Evolutionary conservation across 2,888 invertebrate genomes (phyloP).

Genomic region (Podotricha telesiphe): DNA sequence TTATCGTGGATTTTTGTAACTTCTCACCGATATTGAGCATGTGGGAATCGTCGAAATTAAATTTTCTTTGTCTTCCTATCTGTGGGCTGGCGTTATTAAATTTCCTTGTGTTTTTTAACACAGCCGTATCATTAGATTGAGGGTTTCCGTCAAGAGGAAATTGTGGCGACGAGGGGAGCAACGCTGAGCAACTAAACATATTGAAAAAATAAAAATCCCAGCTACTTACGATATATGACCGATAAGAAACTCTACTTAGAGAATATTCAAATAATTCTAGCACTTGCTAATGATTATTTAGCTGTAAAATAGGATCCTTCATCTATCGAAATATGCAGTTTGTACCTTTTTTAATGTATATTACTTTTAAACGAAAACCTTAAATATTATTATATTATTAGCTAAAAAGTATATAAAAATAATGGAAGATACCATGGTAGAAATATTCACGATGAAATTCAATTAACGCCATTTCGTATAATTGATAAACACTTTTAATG

Average conservation of each 20-base stretch:
- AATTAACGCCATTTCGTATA: too few species aligned
- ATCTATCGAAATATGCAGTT: too few species aligned
- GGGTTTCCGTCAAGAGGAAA: constrained; percentile 84
- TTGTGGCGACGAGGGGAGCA: constrained; percentile 80
- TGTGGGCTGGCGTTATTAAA: constrained; percentile 80
- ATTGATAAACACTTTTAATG: too few species aligned
- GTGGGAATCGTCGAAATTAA: constrained; percentile 83
- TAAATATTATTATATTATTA: too few species aligned
- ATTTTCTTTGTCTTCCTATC: constrained; percentile 81
- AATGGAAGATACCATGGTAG: too few species aligned
- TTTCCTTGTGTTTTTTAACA: constrained; percentile 85
- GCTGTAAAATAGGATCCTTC: too few species aligned
- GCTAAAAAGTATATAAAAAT: too few species aligned
- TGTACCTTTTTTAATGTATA: too few species aligned
- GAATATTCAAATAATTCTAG: neutral
- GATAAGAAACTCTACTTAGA: constrained; percentile 58
- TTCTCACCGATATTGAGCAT: constrained; percentile 80
- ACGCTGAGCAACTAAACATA: constrained; percentile 79
- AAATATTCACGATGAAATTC: too few species aligned
- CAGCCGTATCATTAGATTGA: constrained; percentile 84
- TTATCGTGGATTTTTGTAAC: constrained; percentile 55
- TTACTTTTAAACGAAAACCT: too few species aligned
- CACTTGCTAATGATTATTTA: too few species aligned
- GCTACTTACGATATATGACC: constrained; percentile 67
- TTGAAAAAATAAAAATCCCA: constrained; percentile 83